A percentile compares a stretch with the other conserved stretches of the same genome.
phyloP scores from a whole-genome alignment of 1,140 invertebrate genomes.

The Steinernema khuongi region DNA sequence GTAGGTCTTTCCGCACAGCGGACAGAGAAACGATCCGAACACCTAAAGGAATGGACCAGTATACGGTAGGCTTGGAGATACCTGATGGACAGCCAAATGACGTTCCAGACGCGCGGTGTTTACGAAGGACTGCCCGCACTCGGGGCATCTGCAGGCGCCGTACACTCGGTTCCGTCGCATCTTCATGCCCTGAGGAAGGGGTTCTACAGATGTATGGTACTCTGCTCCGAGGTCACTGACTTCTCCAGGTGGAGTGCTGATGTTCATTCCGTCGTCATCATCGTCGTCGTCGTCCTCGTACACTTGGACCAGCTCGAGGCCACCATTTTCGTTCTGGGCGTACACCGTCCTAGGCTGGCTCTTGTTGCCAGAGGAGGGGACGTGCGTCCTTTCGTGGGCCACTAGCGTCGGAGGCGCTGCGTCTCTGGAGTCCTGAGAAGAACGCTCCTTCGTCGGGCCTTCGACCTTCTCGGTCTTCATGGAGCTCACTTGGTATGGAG shows the following conservation, averaged over 20 bases:
- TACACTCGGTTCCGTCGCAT: conserved; percentile 48
- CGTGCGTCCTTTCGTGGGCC: conserved; percentile 10
- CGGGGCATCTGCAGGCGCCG: conserved; percentile 40
- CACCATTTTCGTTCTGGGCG: conserved; percentile 18
- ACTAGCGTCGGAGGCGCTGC: background rate
- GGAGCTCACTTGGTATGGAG: no score
- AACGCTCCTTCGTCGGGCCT: background rate
- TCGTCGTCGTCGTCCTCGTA: conserved; percentile 10
- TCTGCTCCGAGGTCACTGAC: conserved; percentile 10
- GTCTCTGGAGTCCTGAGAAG: background rate
- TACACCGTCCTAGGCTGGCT: conserved; percentile 10
- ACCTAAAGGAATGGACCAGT: conserved; percentile 31
- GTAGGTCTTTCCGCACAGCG: conserved; percentile 53
- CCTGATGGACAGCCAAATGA: conserved; percentile 56
- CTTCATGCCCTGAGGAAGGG: conserved; percentile 32
- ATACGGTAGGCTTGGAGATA: no score
- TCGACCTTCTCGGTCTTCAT: background rate
- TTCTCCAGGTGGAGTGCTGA: conserved; percentile 17
- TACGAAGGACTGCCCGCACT: conserved; percentile 53
- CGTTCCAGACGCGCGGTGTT: conserved; percentile 51
- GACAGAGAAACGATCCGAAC: conserved; percentile 51
- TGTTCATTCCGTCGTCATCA: conserved; percentile 17
- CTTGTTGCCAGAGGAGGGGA: background rate
- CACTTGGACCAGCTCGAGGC: conserved; percentile 17
- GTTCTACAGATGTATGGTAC: conserved; percentile 10